A percentile compares a stretch with the other conserved stretches of the same genome.
phyloP scores from a whole-genome alignment of 1,140 invertebrate species.

The Gryon sp. region DNA sequence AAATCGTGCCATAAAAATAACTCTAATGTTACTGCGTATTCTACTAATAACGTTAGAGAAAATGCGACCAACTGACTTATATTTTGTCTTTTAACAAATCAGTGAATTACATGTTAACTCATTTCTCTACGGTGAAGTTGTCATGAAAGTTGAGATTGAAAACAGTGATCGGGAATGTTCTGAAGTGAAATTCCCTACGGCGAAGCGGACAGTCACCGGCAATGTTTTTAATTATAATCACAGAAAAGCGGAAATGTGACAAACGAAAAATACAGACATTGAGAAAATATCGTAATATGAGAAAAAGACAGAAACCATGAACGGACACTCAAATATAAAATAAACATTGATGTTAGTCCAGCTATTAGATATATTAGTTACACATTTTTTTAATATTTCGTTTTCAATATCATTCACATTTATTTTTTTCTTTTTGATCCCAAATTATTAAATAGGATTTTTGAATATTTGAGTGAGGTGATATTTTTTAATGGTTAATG shows the following conservation, averaged over 20 bases:
- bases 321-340: too few species aligned
- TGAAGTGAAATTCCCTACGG: constrained; percentile 39
- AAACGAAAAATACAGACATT: constrained; percentile 5
- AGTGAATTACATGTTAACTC: constrained; percentile 37
- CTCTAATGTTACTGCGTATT: constrained; percentile 6
- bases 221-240: constrained; percentile 60
- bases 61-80: too few species aligned
- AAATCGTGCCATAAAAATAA: constrained; percentile 1
- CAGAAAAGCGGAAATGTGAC: background rate
- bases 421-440: too few species aligned
- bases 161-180: constrained; percentile 42
- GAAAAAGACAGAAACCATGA: constrained; percentile 38
- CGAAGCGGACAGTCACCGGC: constrained; percentile 24
- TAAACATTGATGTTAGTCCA: too few species aligned
- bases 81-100: constrained; percentile 24
- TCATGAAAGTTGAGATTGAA: constrained; percentile 55
- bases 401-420: too few species aligned
- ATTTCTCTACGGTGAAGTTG: constrained; percentile 22
- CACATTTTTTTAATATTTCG: too few species aligned
- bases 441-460: too few species aligned
- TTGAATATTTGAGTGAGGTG: too few species aligned
- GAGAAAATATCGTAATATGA: constrained; percentile 31
- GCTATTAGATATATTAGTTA: too few species aligned
- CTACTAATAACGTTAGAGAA: constrained; percentile 7
- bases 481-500: too few species aligned